These are phyloP conservation scores for Sitta carolinensis DNA, from an alignment of 2,797 vertebrate genomes.

Conservation along the genomic window DNA sequence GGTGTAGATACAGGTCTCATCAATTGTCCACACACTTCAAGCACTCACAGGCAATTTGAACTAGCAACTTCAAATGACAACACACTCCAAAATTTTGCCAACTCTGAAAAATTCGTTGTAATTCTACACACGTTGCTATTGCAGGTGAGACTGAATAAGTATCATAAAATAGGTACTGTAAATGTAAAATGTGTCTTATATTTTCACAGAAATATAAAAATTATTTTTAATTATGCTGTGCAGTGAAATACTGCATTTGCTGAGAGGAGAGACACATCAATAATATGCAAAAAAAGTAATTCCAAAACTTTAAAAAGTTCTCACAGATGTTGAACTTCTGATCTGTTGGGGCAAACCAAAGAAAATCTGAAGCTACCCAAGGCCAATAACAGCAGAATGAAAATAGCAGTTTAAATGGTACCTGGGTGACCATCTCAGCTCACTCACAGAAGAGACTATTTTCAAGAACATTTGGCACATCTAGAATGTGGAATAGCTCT, in stretches of 20 bases:
- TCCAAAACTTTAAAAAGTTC: not conserved
- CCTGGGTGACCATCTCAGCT: not conserved
- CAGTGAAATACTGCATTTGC: not conserved
- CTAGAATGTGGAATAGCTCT: conserved; percentile 22
- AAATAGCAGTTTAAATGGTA: conserved; percentile 16
- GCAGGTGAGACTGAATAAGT: rapidly evolving
- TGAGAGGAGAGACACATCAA: not conserved
- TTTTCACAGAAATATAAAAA: not conserved
- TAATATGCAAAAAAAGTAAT: not conserved
- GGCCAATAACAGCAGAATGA: not conserved
- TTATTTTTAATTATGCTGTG: not conserved
- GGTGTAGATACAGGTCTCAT: not conserved
- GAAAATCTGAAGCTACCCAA: not conserved
- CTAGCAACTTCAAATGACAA: not conserved
- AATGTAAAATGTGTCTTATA: not conserved
- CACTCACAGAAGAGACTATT: conserved; percentile 27
- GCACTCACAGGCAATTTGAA: not conserved
- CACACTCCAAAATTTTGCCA: not conserved
- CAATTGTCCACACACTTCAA: not conserved
- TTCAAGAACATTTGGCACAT: conserved; percentile 59
- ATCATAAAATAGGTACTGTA: not conserved
- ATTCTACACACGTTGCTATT: not conserved
- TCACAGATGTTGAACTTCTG: not conserved
- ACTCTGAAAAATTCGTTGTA: not conserved
- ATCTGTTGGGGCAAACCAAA: not conserved